A percentile compares a stretch with the other conserved stretches of the same genome.
Evolutionary conservation across 2,797 vertebrate genomes (phyloP).

Genomic region (Hemibagrus guttatus): DNA sequence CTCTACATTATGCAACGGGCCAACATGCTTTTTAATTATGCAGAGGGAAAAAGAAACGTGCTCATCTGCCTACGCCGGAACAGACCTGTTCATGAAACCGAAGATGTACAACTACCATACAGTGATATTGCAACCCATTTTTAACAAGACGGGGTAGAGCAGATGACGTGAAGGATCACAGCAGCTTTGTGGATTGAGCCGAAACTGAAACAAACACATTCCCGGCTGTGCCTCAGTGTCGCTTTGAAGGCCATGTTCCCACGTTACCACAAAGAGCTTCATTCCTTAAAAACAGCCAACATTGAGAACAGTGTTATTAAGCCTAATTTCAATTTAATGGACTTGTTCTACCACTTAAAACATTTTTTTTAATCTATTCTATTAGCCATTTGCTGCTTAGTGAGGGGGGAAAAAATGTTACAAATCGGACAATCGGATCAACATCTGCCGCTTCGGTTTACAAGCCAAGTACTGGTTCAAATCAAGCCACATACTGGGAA

Average conservation of each 20-base stretch:
- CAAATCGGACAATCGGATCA: background rate
- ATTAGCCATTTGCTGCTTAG: background rate
- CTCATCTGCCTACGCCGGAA: background rate
- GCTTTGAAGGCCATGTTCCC: background rate
- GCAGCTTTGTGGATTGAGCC: background rate
- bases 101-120: background rate
- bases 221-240: background rate
- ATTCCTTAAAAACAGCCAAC: background rate
- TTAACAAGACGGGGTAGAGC: too few relatives aligned
- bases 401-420: background rate
- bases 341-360: background rate
- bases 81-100: background rate
- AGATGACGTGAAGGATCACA: background rate
- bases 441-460: background rate
- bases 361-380: background rate
- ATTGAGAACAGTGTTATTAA: background rate
- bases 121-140: background rate
- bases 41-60: background rate
- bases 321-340: background rate
- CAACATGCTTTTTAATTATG: background rate
- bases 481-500: background rate
- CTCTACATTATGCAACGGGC: conserved; percentile 4
- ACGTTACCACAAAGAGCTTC: background rate
- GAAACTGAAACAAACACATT: background rate
- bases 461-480: background rate